Base-by-base conservation (phyloP, 2,113 vertebrate species). In the Gila orcuttii region DNA sequence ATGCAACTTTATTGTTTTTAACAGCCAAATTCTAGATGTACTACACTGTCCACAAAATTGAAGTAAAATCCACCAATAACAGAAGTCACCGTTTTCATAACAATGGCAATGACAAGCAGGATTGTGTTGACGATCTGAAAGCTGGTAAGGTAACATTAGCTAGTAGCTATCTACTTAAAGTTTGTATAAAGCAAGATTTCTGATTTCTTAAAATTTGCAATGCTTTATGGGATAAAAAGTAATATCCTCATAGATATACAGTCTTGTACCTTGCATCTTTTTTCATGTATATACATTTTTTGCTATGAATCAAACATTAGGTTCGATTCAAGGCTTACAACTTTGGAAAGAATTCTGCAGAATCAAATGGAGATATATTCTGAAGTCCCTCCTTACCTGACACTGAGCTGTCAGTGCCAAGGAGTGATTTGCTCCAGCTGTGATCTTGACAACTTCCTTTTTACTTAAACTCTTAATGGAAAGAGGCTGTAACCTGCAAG, bases 401-500 rank as follows among this genome's bases (percentile, higher is more conserved):
- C 96, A 96, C 86, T 95, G 96, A 25, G 96, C 96, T 86, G 96
- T 96, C 60, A 97, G 93, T 42, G 96, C 96, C 87, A 97, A 88
- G 21, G 98, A 99, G 93, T 99, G 98, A 90, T 95, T 95, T 6
- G 95, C 95, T 64, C 98, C 98, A 90, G 97, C 96, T 74, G 96
- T 94, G 64, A 99, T 92, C 79, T 96, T 95, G 91, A 99, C 96
- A 74, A 99, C 96, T 92, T 99, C 97, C 92, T 97, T 96, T 23
- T 96, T 96, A 82, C 95, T 97, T 86, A 99, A 92, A 89, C 95
- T 95, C 91, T 99, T 97, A 86, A 99, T 96, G 89, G 97, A 98
- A 4, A 98, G 77, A 12, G 98, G 98, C 83, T 99, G 98, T 87
- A 99, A 96, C 90, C 98, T 99, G 91, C 33, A 86, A 87, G 90